phyloP scores from a whole-genome alignment of 2,113 vertebrate species.

The Lycocorax pyrrhopterus region DNA sequence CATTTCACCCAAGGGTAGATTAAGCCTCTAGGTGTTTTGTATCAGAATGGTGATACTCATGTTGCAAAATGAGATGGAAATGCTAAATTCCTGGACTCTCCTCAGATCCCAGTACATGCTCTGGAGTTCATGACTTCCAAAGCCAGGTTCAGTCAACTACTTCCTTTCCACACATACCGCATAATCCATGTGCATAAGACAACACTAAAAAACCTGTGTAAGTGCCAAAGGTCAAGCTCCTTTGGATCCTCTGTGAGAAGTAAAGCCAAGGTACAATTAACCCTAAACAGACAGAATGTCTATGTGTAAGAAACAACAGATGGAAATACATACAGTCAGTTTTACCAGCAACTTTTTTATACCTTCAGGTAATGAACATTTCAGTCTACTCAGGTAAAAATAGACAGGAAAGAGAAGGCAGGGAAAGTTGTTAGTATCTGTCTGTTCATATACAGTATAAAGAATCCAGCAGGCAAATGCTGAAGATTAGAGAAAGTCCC shows the following conservation, averaged over 20 bases:
- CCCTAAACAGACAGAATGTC: background rate
- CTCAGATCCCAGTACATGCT: background rate
- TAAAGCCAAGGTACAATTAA: constrained; percentile 18
- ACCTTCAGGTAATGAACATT: background rate
- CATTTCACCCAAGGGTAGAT: constrained; percentile 56
- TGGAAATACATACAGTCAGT: background rate
- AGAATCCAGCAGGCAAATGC: background rate
- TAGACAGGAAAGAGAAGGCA: background rate
- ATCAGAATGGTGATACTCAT: background rate
- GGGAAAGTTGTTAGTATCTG: background rate
- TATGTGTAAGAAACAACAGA: background rate
- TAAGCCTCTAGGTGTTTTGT: constrained; percentile 46
- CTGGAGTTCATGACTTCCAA: constrained; percentile 38
- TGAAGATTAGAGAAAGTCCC: background rate
- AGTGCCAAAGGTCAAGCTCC: constrained; percentile 29
- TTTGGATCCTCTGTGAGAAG: background rate
- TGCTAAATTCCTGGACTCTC: background rate
- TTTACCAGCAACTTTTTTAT: constrained; percentile 1
- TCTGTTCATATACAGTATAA: background rate
- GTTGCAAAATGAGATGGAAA: constrained; percentile 37
- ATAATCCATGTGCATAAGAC: constrained; percentile 36
- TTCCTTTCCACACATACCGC: constrained; percentile 23
- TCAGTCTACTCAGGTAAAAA: background rate
- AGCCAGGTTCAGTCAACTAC: constrained; percentile 12
- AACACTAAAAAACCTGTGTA: background rate